These are phyloP conservation scores for Cottoperca gobio DNA, from an alignment of 2,797 vertebrate species.

Conservation along the genomic window DNA sequence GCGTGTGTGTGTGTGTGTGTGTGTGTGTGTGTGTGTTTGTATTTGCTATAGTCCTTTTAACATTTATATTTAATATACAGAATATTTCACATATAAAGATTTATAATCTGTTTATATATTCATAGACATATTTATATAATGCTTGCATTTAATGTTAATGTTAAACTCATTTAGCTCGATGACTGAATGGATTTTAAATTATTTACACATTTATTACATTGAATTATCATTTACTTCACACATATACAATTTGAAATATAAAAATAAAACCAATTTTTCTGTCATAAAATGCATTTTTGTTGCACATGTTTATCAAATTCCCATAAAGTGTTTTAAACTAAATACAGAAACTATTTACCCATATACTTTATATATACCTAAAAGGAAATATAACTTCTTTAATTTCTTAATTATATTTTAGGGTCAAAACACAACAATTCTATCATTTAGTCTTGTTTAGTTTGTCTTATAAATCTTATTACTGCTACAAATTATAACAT, in stretches of 20 bases:
- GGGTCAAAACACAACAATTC: not conserved
- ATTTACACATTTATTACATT: not conserved
- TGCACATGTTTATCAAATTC: not conserved
- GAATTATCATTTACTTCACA: not conserved
- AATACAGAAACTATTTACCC: too few relatives aligned
- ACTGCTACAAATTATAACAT: not conserved
- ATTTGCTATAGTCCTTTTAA: not conserved
- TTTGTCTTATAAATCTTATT: not conserved
- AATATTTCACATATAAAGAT: not conserved
- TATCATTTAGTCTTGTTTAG: too few relatives aligned
- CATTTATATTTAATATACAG: not conserved
- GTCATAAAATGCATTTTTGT: not conserved
- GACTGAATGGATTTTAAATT: not conserved
- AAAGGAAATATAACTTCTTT: too few relatives aligned
- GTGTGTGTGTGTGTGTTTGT: slow-evolving; percentile 3
- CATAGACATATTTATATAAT: not conserved
- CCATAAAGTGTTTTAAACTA: not conserved
- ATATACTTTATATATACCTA: too few relatives aligned
- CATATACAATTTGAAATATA: too few relatives aligned
- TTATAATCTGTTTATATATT: not conserved
- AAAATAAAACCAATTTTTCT: too few relatives aligned
- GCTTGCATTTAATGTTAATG: not conserved
- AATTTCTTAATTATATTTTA: not conserved
- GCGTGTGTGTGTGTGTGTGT: slow-evolving; percentile 4
- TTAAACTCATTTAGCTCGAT: not conserved